A percentile compares a stretch with the other conserved stretches of the same genome.
Conservation (phyloP, 2,888 invertebrate genomes). For the Kryphioiulus occultus region DNA sequence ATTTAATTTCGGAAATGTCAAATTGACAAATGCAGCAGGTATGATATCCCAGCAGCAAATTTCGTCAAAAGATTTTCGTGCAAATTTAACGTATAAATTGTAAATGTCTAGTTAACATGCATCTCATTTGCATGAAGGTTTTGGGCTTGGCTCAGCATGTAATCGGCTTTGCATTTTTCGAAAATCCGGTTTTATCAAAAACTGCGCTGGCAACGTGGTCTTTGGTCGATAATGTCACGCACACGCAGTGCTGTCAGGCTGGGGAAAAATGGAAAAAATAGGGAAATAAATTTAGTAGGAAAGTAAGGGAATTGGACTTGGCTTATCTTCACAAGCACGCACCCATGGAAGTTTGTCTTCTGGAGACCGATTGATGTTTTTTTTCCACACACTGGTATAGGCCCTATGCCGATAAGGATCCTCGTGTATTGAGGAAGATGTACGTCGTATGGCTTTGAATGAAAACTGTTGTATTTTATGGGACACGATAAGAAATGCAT, state of each 20-base stretch:
- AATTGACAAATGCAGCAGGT: too few species aligned
- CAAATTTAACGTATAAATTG: too few species aligned
- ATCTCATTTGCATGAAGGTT: too few species aligned
- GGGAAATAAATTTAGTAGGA: background rate
- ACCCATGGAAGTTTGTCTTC: background rate
- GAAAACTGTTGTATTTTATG: constrained; percentile 16
- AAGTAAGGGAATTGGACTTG: background rate
- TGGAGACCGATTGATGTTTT: background rate
- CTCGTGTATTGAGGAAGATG: background rate
- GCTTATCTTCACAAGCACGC: background rate
- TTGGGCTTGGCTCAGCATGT: too few species aligned
- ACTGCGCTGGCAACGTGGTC: background rate
- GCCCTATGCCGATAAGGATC: background rate
- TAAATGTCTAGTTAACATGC: too few species aligned
- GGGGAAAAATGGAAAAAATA: background rate
- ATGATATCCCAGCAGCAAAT: too few species aligned
- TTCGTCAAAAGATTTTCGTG: too few species aligned
- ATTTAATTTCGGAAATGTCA: too few species aligned
- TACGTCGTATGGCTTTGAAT: constrained; percentile 9
- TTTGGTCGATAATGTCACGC: background rate
- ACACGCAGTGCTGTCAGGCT: background rate
- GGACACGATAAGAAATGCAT: background rate
- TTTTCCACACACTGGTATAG: background rate
- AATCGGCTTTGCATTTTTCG: background rate
- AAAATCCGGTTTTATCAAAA: background rate